Evolutionary conservation across 2,113 vertebrate species (phyloP), one percentile per base, ranked within the genome.

Genomic region (Poecile atricapillus): DNA sequence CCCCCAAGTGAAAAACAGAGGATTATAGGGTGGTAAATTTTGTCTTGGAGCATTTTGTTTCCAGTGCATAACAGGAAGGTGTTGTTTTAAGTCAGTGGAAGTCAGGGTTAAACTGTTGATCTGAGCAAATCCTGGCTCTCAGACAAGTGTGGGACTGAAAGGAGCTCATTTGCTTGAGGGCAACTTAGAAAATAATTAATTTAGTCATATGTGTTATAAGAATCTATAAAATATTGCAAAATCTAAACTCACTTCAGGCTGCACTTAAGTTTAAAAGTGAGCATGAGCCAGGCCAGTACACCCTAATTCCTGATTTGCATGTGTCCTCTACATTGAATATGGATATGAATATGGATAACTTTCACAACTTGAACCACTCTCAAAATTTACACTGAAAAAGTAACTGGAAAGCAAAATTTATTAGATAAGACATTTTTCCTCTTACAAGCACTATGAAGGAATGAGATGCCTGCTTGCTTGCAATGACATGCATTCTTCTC

Each of bases 11-110:
- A 71, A 93, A 94, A 93, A 13, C 2, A 63, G 67, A 59, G n/a
- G 27, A 60, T 67, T 64, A 37, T 10, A 84, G 5, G 46, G 7
- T 63, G 52, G 47, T 87, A 79, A 93, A 87, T 94, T 94, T 92
- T 87, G 21, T 70, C 80, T 73, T 60, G 89, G 39, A 94, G 65
- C 68, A 62, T 82, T 93, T 88, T 89, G 23, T 93, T 83, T 86
- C 55, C 56, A 46, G 39, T 33, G 33, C 21, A 52, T 25, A 46
- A 33, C 56, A 75, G 87, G 55, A 90, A 70, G 4, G 2, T 8
- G 13, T 77, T 77, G 44, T 58, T 84, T 79, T 69, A 50, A 81
- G 16, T 49, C 52, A 81, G 12, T 53, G 49, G 44, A 84, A 90
- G 44, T 49, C 33, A 52, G 30, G 31, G 19, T 82, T 21, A 94